These are phyloP conservation scores for Agrilus planipennis DNA, from an alignment of 1,140 invertebrate genomes.

Conservation along the genomic window DNA sequence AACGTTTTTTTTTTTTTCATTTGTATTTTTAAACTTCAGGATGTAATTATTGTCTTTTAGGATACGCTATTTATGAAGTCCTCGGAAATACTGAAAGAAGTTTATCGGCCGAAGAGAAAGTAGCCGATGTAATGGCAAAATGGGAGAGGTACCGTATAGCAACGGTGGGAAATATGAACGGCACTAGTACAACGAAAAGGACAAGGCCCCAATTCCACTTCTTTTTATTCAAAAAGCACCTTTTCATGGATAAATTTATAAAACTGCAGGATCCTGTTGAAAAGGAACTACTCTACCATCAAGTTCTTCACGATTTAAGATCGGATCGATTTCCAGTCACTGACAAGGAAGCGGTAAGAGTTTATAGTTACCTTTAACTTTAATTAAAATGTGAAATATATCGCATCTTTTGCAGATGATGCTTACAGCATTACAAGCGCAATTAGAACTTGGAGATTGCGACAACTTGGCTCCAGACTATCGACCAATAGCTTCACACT, in stretches of 20 bases:
- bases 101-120: constrained; percentile 72
- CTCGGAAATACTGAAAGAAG: constrained; percentile 69
- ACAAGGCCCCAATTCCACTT: constrained; percentile 43
- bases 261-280: constrained; percentile 80
- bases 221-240: constrained; percentile 83
- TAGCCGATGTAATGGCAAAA: constrained; percentile 88
- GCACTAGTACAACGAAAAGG: constrained; percentile 34
- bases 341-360: constrained; percentile 81
- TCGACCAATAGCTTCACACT: constrained; percentile 61
- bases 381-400: no score
- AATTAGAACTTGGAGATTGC: constrained; percentile 83
- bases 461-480: constrained; percentile 56
- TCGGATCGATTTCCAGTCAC: constrained; percentile 84
- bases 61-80: constrained; percentile 45
- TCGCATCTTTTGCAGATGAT: constrained; percentile 81
- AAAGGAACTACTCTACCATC: constrained; percentile 92
- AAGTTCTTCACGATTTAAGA: constrained; percentile 79
- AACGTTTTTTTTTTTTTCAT: constrained; percentile 9
- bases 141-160: constrained; percentile 79
- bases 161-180: constrained; percentile 35
- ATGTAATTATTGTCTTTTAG: constrained; percentile 23
- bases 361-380: no score
- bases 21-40: constrained; percentile 3
- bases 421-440: constrained; percentile 85
- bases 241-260: constrained; percentile 79